Evolutionary conservation across 2,888 invertebrate genomes (phyloP).

Genomic region (Thymelicus lineola): DNA sequence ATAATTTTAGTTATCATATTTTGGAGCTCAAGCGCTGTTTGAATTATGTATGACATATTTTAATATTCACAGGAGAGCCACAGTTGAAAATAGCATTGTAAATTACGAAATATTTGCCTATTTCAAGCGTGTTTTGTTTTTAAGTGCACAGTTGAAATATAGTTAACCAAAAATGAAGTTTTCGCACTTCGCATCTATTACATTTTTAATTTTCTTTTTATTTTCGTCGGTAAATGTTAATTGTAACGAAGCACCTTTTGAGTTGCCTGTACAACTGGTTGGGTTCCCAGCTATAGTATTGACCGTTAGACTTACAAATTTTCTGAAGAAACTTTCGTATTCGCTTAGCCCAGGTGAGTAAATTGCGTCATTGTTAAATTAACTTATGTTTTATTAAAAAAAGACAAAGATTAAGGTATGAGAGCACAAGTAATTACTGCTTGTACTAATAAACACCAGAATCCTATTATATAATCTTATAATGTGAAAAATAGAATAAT

Average conservation of each 20-base stretch:
- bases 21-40: background rate
- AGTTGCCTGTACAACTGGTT: constrained; percentile 92
- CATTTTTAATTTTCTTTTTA: constrained; percentile 36
- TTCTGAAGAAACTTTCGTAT: constrained; percentile 93
- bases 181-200: constrained; percentile 29
- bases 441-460: too few relatives aligned
- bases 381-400: background rate
- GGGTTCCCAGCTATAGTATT: constrained; percentile 94
- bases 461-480: too few relatives aligned
- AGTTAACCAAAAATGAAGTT: constrained; percentile 23
- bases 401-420: too few relatives aligned
- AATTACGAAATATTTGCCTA: constrained; percentile 17
- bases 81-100: constrained; percentile 10
- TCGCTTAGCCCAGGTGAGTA: constrained; percentile 91
- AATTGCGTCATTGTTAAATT: background rate
- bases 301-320: constrained; percentile 91
- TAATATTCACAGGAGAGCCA: background rate
- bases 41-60: constrained; percentile 1
- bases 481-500: too few relatives aligned
- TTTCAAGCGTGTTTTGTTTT: constrained; percentile 12
- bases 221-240: constrained; percentile 35
- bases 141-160: background rate
- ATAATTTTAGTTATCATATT: constrained; percentile 3
- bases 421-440: too few relatives aligned
- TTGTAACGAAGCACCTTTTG: constrained; percentile 83